A percentile compares a stretch with the other conserved stretches of the same genome.
These are phyloP conservation scores for Leptopilina clavipes DNA, from an alignment of 1,140 invertebrate species.

Conservation along the genomic window DNA sequence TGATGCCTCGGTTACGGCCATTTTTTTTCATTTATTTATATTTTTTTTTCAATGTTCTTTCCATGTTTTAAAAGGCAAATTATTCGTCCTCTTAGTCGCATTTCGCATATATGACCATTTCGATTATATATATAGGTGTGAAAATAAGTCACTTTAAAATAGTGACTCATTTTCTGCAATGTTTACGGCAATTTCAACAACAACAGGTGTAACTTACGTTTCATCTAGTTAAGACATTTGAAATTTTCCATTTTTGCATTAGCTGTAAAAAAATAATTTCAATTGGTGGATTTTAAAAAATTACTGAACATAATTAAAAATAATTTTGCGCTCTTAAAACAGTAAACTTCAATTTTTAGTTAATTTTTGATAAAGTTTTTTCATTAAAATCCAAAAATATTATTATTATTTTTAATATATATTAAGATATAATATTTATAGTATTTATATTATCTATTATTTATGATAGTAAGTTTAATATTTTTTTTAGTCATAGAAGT, in stretches of 20 bases:
- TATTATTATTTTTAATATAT: too few species aligned
- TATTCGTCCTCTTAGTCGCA: constrained; percentile 4
- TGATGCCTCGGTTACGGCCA: constrained; percentile 36
- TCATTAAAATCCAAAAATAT: too few species aligned
- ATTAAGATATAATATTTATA: too few species aligned
- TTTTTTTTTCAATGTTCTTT: constrained; percentile 1
- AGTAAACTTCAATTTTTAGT: too few species aligned
- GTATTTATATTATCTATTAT: too few species aligned
- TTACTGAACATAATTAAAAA: too few species aligned
- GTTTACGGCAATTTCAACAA: neutral
- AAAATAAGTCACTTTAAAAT: constrained; percentile 6
- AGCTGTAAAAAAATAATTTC: too few species aligned
- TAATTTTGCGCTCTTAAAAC: too few species aligned
- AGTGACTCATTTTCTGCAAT: constrained; percentile 19
- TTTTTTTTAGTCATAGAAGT: too few species aligned
- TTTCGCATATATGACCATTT: constrained; percentile 25
- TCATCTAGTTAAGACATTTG: neutral
- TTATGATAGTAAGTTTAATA: too few species aligned
- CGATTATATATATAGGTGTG: neutral
- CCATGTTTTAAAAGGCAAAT: constrained; percentile 23
- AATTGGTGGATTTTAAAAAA: too few species aligned
- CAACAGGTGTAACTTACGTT: neutral
- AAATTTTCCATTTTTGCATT: neutral
- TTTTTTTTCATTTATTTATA: constrained; percentile 37
- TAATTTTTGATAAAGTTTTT: too few species aligned